Conservation (phyloP, 30 jellyfish, hydroid and myxozoan species). For the Sanderia malayensis region DNA sequence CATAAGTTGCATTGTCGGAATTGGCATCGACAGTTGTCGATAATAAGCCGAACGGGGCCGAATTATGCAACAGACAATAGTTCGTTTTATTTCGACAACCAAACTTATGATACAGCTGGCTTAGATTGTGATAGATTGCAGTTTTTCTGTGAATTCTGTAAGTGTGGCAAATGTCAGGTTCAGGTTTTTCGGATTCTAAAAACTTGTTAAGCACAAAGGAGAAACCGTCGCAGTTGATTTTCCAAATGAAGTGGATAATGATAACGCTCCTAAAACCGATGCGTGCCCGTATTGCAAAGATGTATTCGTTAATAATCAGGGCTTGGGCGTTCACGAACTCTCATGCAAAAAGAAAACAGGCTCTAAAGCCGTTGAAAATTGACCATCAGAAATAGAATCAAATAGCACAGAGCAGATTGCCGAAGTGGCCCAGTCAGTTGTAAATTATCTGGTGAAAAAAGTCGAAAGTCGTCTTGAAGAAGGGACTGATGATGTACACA, state of each 20-base stretch:
- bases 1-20: too few relatives aligned
- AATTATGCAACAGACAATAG: too few relatives aligned
- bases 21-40: too few relatives aligned
- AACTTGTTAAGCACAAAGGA: slow-evolving; percentile 31
- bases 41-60: too few relatives aligned
- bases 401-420: slow-evolving; percentile 2
- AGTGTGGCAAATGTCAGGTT: not conserved
- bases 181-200: slow-evolving; percentile 30
- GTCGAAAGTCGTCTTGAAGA: slow-evolving; percentile 1
- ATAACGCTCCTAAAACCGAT: slow-evolving; percentile 2
- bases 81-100: too few relatives aligned
- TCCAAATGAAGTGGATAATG: slow-evolving; percentile 39
- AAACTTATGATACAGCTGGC: not conserved
- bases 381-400: not conserved
- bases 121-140: not conserved
- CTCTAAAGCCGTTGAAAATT: not conserved
- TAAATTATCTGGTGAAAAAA: not conserved
- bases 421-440: not conserved
- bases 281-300: slow-evolving; percentile 50
- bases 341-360: slow-evolving; percentile 10
- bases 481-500: not conserved
- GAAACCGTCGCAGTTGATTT: slow-evolving; percentile 32
- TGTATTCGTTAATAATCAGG: slow-evolving; percentile 36
- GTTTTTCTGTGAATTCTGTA: not conserved
- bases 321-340: slow-evolving; percentile 50